Evolutionary conservation across 1,140 invertebrate genomes (phyloP).

Genomic region (Ips nitidus): DNA sequence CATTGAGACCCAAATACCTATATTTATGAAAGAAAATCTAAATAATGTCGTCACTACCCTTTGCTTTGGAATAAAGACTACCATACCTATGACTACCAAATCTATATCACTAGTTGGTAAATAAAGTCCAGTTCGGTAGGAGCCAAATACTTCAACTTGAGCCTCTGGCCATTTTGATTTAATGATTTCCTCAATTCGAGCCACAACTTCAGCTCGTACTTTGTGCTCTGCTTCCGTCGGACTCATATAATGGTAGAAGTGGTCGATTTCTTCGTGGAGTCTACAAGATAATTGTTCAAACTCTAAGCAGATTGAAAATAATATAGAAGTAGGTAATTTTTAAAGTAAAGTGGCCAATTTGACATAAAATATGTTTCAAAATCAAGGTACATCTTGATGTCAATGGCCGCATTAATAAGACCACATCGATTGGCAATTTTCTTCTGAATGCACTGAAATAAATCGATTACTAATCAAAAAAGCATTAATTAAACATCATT

Average conservation of each 20-base stretch:
- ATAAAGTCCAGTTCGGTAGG: slow-evolving; percentile 92
- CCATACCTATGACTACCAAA: slow-evolving; percentile 88
- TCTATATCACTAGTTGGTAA: slow-evolving; percentile 98
- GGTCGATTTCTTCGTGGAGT: slow-evolving; percentile 94
- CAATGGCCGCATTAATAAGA: too few species aligned
- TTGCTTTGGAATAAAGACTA: slow-evolving; percentile 43
- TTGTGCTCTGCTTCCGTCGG: slow-evolving; percentile 87
- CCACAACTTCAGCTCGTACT: slow-evolving; percentile 82
- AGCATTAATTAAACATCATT: too few species aligned
- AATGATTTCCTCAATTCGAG: slow-evolving; percentile 84
- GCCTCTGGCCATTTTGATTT: slow-evolving; percentile 87
- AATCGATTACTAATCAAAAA: too few species aligned
- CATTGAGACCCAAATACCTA: too few species aligned
- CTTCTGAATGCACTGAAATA: too few species aligned
- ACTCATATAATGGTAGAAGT: slow-evolving; percentile 93
- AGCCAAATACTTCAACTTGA: slow-evolving; percentile 93
- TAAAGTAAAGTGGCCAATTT: neutral
- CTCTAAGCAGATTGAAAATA: neutral
- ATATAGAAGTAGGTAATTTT: neutral
- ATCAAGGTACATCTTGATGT: too few species aligned
- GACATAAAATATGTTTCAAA: neutral
- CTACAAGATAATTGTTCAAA: slow-evolving; percentile 56
- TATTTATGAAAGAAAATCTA: too few species aligned
- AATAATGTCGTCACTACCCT: too few species aligned
- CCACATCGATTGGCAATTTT: too few species aligned